These are phyloP conservation scores for Mastacembelus armatus DNA, from an alignment of 2,797 vertebrate genomes.

Conservation along the genomic window DNA sequence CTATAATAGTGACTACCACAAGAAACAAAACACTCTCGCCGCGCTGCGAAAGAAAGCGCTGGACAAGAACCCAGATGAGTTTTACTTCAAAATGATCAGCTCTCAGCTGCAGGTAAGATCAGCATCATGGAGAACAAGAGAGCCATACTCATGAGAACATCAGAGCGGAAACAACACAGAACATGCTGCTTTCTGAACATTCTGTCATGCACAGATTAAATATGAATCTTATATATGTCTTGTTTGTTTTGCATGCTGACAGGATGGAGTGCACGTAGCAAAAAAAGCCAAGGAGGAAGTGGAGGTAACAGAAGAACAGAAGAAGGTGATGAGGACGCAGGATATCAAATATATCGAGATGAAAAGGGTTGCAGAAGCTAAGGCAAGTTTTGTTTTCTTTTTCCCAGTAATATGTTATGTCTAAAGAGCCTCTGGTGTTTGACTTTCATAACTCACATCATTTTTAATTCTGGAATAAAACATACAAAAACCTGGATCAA, in stretches of 20 bases:
- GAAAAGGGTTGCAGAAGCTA: slow-evolving; percentile 93
- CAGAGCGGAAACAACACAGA: background rate
- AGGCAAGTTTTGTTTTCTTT: slow-evolving; percentile 77
- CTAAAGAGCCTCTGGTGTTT: background rate
- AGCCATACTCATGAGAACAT: too few species aligned
- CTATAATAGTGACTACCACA: slow-evolving; percentile 89
- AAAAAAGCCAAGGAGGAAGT: slow-evolving; percentile 79
- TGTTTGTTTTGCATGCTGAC: slow-evolving; percentile 14
- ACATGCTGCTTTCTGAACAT: fast-evolving
- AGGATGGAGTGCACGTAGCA: slow-evolving; percentile 91
- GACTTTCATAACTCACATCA: too few species aligned
- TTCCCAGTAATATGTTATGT: background rate
- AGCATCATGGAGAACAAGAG: background rate
- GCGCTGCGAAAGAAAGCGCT: slow-evolving; percentile 93
- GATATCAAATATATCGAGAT: slow-evolving; percentile 96
- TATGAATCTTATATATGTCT: too few species aligned
- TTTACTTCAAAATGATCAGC: slow-evolving; percentile 94
- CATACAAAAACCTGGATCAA: fast-evolving
- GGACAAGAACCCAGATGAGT: slow-evolving; percentile 98
- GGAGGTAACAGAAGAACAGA: slow-evolving; percentile 90
- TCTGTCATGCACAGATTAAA: too few species aligned
- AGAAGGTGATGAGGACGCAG: slow-evolving; percentile 93
- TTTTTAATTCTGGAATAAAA: background rate
- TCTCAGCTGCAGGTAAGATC: slow-evolving; percentile 86
- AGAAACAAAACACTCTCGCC: slow-evolving; percentile 90